These are phyloP conservation scores for Cecropterus lyciades DNA, from an alignment of 1,140 invertebrate genomes.

Conservation along the genomic window DNA sequence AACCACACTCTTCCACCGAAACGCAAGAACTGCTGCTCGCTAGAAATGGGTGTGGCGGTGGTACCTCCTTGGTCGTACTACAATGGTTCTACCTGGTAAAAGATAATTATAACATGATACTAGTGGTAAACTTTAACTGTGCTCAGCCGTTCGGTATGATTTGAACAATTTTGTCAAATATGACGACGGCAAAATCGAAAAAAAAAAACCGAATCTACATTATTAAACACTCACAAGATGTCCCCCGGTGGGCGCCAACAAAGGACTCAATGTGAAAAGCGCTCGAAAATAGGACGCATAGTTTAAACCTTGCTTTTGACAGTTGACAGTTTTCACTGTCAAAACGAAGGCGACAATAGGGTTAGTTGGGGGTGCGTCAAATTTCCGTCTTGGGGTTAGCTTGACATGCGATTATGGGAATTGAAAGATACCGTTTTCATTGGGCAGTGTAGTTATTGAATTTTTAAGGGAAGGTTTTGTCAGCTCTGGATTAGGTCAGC, in stretches of 20 bases:
- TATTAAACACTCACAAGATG: slow-evolving; percentile 43
- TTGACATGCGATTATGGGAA: slow-evolving; percentile 79
- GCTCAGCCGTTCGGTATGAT: no score
- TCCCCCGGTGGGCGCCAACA: slow-evolving; percentile 52
- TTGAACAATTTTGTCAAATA: no score
- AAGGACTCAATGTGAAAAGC: slow-evolving; percentile 69
- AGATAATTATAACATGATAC: no score
- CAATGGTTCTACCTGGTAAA: no score
- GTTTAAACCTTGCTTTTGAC: slow-evolving; percentile 83
- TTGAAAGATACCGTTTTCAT: slow-evolving; percentile 71
- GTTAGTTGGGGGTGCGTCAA: slow-evolving; percentile 73
- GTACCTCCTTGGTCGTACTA: no score
- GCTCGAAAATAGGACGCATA: slow-evolving; percentile 73
- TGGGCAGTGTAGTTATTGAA: slow-evolving; percentile 39
- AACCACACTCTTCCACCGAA: no score
- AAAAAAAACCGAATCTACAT: slow-evolving; percentile 29
- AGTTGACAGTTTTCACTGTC: slow-evolving; percentile 82
- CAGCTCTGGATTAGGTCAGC: slow-evolving; percentile 15
- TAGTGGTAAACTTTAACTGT: no score
- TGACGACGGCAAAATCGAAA: neutral
- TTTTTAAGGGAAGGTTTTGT: slow-evolving; percentile 42
- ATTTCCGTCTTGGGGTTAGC: slow-evolving; percentile 60
- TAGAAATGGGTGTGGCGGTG: no score
- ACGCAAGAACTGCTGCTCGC: no score
- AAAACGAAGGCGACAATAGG: slow-evolving; percentile 68